Evolutionary conservation across 2,888 invertebrate genomes (phyloP), one percentile per base, ranked within the genome.

Genomic region (Temnothorax rugatulus): DNA sequence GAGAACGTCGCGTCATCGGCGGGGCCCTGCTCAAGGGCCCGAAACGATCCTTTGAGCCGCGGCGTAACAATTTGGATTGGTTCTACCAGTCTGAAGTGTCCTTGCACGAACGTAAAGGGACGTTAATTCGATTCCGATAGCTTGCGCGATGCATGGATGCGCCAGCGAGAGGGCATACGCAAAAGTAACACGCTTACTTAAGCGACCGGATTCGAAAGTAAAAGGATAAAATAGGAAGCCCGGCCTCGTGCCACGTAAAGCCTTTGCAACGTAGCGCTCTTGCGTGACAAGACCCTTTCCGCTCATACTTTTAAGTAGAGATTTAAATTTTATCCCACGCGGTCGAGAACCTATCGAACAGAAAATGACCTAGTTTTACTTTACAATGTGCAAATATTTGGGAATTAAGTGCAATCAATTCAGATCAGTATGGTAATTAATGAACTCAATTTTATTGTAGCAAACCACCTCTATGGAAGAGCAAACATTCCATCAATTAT

Each of bases 81-180:
- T 64, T 61, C 47, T 41, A n/a, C 57, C 44, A 5, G 54, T 25
- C 59, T 79, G 69, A 59, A 79, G 79, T 79, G 59, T 79, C 59
- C 59, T 59, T 59, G 18, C 34, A 59, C 59, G 47, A 71, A 47
- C 47, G 79, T 71, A 81, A 81, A 81, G 79, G 71, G 47, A 79
- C 21, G 47, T 81, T 88, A 86, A 88, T 84, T 86, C 74, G 88
- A 86, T 86, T 84, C 57, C 86, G 34, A 87, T 84, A 76, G 84
- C 74, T 85, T 83, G 79, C 87, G 77, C 54, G 66, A 79, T 44
- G 25, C 69, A 79, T 47, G 47, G 44, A 38, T 57, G 57, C 79
- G 52, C 4, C 52, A 41, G 41, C 15, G 63, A 38, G 52, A 76
- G 52, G 41, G 44, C 69, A 25, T 2, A 47, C 34, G 21, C 69